Evolutionary conservation across 2,113 vertebrate genomes (phyloP).

Genomic region (Rhinolophus sinicus): DNA sequence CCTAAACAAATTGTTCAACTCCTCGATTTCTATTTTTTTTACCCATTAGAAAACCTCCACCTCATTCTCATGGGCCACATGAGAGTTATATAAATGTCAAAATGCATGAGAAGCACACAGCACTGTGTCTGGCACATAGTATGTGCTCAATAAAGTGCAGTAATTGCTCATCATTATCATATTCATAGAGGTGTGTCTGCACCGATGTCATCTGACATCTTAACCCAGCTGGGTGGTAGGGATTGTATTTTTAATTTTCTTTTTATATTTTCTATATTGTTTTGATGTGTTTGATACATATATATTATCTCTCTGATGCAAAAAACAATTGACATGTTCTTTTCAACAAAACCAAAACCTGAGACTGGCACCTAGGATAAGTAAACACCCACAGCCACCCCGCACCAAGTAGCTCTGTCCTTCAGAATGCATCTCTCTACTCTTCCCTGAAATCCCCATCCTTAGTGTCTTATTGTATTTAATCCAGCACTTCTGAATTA

Average conservation of each 20-base stretch:
- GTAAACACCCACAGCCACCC: neutral
- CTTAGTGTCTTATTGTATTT: neutral
- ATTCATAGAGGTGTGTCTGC: neutral
- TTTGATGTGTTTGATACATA: neutral
- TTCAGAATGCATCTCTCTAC: neutral
- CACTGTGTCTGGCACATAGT: neutral
- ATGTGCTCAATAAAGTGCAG: neutral
- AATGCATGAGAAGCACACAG: neutral
- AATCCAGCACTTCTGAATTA: neutral
- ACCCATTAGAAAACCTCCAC: neutral
- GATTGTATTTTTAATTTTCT: neutral
- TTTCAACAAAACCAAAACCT: neutral
- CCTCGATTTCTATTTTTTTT: neutral
- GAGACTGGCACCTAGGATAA: fast-evolving
- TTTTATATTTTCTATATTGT: neutral
- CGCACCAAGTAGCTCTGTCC: neutral
- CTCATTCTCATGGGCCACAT: neutral
- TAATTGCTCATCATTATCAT: neutral
- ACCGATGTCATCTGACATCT: neutral
- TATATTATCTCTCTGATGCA: neutral
- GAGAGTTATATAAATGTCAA: neutral
- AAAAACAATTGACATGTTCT: neutral
- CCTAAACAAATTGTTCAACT: neutral
- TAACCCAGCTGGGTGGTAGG: neutral
- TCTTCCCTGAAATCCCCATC: neutral